Conservation (phyloP, 92 coral and sea anemone genomes). For the Blastomussa wellsi region DNA sequence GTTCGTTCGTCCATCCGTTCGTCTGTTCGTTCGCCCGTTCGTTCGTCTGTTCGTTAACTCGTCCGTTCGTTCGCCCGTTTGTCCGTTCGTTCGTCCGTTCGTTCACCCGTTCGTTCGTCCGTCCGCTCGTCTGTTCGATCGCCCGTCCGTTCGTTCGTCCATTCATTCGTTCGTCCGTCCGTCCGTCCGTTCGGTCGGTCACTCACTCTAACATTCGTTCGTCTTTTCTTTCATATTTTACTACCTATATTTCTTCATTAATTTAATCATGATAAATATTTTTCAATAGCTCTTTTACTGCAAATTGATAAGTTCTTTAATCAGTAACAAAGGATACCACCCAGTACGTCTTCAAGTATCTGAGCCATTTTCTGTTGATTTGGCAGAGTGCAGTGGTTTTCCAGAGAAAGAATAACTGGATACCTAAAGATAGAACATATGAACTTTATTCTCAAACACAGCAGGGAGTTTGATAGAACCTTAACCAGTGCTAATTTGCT, state of each 20-base stretch:
- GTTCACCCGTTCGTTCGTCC: no score
- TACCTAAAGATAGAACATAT: conserved; percentile 49
- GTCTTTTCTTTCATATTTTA: neutral
- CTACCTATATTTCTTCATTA: neutral
- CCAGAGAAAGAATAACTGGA: conserved; percentile 93
- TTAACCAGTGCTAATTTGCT: neutral
- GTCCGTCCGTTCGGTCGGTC: neutral
- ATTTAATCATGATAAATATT: no score
- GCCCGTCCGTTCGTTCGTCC: no score
- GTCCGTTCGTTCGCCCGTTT: no score
- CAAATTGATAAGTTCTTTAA: neutral
- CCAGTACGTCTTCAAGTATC: conserved; percentile 72
- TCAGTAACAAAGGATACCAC: conserved; percentile 66
- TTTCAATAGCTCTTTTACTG: no score
- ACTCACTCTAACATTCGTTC: neutral
- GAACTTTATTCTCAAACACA: neutral
- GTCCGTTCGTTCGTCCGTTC: no score
- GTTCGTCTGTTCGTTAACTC: no score
- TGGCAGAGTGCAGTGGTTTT: conserved; percentile 87
- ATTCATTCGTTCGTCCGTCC: neutral
- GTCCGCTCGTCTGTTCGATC: no score
- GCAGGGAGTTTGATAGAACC: neutral
- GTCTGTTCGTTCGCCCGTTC: no score
- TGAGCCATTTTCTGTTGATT: conserved; percentile 89
- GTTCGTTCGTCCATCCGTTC: no score